Evolutionary conservation across 2,888 invertebrate genomes (phyloP).

Genomic region (Leptopilina drosophilae): DNA sequence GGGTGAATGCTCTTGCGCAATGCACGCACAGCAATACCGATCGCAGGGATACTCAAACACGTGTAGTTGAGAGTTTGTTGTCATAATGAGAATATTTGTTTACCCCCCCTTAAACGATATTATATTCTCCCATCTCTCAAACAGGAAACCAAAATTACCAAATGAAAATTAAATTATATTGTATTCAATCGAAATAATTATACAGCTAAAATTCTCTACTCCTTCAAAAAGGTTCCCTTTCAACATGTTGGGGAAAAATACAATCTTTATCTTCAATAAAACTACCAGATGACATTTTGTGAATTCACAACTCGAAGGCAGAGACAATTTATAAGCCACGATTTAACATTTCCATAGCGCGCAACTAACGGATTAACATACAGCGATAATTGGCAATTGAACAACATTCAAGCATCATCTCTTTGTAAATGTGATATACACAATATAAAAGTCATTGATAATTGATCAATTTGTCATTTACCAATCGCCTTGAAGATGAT

Average conservation of each 20-base stretch:
- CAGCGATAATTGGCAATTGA: constrained; percentile 28
- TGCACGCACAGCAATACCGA: constrained; percentile 64
- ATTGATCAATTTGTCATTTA: constrained; percentile 38
- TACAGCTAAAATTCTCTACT: too few species aligned
- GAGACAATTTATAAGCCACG: constrained; percentile 10
- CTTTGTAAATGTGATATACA: not conserved
- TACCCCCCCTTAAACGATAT: not conserved
- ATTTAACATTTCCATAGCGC: constrained; percentile 19
- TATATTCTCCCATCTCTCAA: too few species aligned
- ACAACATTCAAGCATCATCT: constrained; percentile 19
- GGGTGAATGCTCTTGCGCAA: constrained; percentile 77
- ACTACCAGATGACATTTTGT: constrained; percentile 18
- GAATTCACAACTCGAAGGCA: not conserved
- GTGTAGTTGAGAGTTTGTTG: constrained; percentile 25
- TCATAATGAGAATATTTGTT: constrained; percentile 31
- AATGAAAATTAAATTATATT: not conserved
- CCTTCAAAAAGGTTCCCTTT: too few species aligned
- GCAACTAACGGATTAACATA: constrained; percentile 17
- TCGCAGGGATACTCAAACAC: constrained; percentile 61
- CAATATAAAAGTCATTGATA: constrained; percentile 24
- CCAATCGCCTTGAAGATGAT: constrained; percentile 22
- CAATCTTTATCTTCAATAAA: not conserved
- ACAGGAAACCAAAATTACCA: not conserved
- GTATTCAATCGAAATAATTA: too few species aligned
- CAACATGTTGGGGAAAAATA: too few species aligned